A percentile compares a stretch with the other conserved stretches of the same genome.
phyloP scores from a whole-genome alignment of 2,113 vertebrate genomes.

The Trochalopteron elliotii region DNA sequence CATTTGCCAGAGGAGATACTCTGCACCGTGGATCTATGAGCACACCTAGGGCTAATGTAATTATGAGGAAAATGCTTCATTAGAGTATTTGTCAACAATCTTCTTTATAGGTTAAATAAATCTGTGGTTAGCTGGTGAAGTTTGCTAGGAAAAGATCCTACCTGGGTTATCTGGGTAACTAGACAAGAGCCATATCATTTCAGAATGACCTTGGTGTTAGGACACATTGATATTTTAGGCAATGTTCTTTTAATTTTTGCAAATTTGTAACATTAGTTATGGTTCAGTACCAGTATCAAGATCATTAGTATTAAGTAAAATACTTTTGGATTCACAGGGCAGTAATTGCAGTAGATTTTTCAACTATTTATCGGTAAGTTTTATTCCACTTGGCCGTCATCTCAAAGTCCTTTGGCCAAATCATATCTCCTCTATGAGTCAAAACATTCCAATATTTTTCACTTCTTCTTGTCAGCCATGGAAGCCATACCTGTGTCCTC shows the following conservation, averaged over 20 bases:
- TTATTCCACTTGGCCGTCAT: conserved; percentile 44
- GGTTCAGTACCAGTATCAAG: conserved; percentile 82
- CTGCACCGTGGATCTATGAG: background rate
- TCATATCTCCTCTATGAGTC: background rate
- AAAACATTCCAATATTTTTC: background rate
- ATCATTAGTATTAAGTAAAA: conserved; percentile 80
- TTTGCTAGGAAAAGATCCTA: conserved; percentile 41
- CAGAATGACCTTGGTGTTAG: conserved; percentile 80
- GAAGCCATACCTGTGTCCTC: background rate
- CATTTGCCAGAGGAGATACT: background rate
- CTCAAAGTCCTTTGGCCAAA: conserved; percentile 26
- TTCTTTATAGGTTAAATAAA: background rate
- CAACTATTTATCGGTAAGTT: conserved; percentile 66
- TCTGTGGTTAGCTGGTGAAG: conserved; percentile 1
- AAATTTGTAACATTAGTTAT: conserved; percentile 85
- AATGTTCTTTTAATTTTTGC: conserved; percentile 82
- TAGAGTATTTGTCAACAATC: background rate
- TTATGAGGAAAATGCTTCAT: background rate
- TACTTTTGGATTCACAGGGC: conserved; percentile 75
- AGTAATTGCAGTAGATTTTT: conserved; percentile 74
- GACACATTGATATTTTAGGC: conserved; percentile 78
- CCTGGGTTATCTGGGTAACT: conserved; percentile 66
- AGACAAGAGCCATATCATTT: conserved; percentile 69
- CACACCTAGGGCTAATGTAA: background rate
- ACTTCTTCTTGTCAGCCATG: background rate